Evolutionary conservation across 2,888 invertebrate species (phyloP), one percentile per base, ranked within the genome.

Genomic region (Muschampia plurimacula): DNA sequence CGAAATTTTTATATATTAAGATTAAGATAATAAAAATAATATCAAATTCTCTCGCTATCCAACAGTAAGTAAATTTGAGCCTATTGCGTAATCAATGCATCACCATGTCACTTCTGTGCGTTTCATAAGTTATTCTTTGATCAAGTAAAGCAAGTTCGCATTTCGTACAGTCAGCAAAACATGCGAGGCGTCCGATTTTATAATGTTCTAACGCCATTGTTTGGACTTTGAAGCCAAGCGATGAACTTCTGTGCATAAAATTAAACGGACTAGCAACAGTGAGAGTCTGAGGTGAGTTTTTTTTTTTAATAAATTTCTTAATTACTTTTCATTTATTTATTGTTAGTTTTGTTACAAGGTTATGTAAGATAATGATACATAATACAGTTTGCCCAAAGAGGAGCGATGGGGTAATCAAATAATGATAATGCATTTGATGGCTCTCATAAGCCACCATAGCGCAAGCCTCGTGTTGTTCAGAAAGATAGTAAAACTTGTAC

Each of bases 131-230:
- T 75, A 64, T 28, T 80, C 78, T 77, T 67, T 79, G 79, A 28
- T 62, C 65, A 44, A 70, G 78, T 75, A 78, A 73, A 76, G 68
- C 77, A 15, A 77, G 80, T 79, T 89, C 84, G 39, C 74, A 84
- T 90, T 89, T 83, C 86, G 78, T 63, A 28, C 2, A 28, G 36
- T 89, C 88, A 89, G 89, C 91, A 81, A 78, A 85, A 84, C 22
- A 84, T 84, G 78, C 79, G 76, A 46, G 79, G 84, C 79, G 72
- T 85, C 82, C 72, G 81, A 82, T 81, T 82, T 79, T 78, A 68
- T 79, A 67, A 72, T 69, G 69, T 57, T 69, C 39, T 59, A 44
- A 72, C 65, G 74, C 81, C 84, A 55, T 69, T 63, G 55, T 63
- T 85, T 87, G 88, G 86, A 89, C 89, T 89, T 89, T 89, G 87